These are phyloP conservation scores for Ascidia mentula DNA, from an alignment of 23 tunicate species.

Conservation along the genomic window DNA sequence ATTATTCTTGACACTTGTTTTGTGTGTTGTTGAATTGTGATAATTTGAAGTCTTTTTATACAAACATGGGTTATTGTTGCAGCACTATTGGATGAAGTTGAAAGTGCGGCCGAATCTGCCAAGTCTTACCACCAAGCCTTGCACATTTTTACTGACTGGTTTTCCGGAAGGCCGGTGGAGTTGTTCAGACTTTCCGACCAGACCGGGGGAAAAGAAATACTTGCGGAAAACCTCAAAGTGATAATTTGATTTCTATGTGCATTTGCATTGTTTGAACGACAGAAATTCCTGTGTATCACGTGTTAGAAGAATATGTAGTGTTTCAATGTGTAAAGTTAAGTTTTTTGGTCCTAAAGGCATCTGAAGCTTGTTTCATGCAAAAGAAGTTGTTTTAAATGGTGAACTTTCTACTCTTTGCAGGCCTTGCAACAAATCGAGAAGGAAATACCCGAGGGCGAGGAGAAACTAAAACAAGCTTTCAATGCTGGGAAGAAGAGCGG, in stretches of 20 bases:
- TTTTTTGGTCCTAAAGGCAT: too few relatives aligned
- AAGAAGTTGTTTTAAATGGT: too few relatives aligned
- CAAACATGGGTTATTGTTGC: too few relatives aligned
- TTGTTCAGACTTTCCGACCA: conserved; percentile 67
- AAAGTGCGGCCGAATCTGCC: conserved; percentile 47
- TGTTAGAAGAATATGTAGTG: too few relatives aligned
- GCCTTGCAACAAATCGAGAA: conserved; percentile 32
- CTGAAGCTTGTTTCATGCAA: too few relatives aligned
- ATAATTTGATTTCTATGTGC: too few relatives aligned
- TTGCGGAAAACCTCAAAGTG: conserved; percentile 61
- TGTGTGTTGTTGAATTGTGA: too few relatives aligned
- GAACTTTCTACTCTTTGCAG: conserved; percentile 25
- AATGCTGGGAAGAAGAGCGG: conserved; percentile 69
- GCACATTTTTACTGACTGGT: conserved; percentile 85
- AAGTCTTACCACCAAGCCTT: conserved; percentile 75
- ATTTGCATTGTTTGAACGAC: too few relatives aligned
- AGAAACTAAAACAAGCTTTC: conserved; percentile 68
- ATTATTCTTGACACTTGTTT: too few relatives aligned
- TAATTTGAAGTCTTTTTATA: too few relatives aligned
- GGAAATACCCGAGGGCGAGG: conserved; percentile 82
- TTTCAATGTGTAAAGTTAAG: too few relatives aligned
- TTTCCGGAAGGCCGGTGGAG: conserved; percentile 61
- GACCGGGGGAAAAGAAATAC: conserved; percentile 37
- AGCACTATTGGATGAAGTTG: conserved; percentile 38
- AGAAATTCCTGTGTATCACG: too few relatives aligned